Evolutionary conservation across 1,140 invertebrate genomes (phyloP), one percentile per base, ranked within the genome.

Genomic region (Saccostrea glomerata): DNA sequence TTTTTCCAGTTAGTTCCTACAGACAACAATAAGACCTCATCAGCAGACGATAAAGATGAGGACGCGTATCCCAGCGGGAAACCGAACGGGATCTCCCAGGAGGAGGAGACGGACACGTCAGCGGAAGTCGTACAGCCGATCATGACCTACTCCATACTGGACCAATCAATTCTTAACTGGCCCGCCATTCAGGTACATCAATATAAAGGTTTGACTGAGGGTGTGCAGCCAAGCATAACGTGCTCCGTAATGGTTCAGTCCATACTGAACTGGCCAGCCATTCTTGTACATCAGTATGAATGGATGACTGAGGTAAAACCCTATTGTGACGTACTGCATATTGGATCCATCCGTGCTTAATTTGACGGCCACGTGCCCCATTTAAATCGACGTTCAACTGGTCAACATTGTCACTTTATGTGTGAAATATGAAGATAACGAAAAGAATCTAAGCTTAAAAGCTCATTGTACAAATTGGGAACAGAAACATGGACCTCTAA

Each of bases 91-190:
- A 88, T 84, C 55, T 77, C 58, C 0, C 77, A 84, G 30, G 60
- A 47, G 4, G 83, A 90, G 25, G 87, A 92, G 23, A 90, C 92
- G 12, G 90, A 92, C 47, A 89, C 90, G 70, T 90, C 88, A 58
- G 84, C 87, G 0, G 92, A 93, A 63, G 70, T 90, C 4, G 90
- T 93, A 4, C 92, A 91, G 36, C 92, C 92, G 0, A 89, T 93
- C 36, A 93, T 94, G 91, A 94, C 94, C 0, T 93, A 94, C 87
- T 94, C 94, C 13, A 89, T 95, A 20, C 88, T 94, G 47, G 94
- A 94, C 84, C 94, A 94, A 91, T 93, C 94, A 25, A 92, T 94
- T 20, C 87, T 94, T 13, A 94, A 94, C 91, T 94, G 94, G 94
- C 94, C 94, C 77, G 93, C 91, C 56, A 93, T 95, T 25, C 94